Conservation (phyloP, 2,888 invertebrate species). For the Drosophila suboccidentalis region DNA sequence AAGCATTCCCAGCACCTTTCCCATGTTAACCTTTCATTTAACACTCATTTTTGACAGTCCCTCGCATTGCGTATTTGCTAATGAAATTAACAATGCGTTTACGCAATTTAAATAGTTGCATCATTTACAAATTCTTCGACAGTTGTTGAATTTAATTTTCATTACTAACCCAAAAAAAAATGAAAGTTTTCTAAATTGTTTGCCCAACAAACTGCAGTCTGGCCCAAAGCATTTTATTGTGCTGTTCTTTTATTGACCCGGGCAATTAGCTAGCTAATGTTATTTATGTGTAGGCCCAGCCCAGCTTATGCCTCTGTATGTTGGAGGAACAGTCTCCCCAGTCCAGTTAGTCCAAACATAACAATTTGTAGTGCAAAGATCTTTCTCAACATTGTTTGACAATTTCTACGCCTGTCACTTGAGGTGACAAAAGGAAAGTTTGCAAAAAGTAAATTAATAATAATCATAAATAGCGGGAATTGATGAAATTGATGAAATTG, state of each 20-base stretch:
- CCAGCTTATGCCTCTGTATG: conserved; percentile 1
- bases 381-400: conserved; percentile 16
- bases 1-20: background rate
- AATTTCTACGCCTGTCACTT: conserved; percentile 41
- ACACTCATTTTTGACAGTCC: conserved; percentile 25
- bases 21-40: conserved; percentile 16
- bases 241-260: conserved; percentile 45
- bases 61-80: conserved; percentile 33
- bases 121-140: conserved; percentile 57
- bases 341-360: conserved; percentile 36
- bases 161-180: conserved; percentile 13
- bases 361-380: conserved; percentile 10
- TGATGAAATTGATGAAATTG: conserved; percentile 27
- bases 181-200: conserved; percentile 67
- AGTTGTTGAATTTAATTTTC: conserved; percentile 21
- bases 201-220: conserved; percentile 39
- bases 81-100: conserved; percentile 45
- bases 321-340: conserved; percentile 16
- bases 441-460: conserved; percentile 51
- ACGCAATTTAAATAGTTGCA: conserved; percentile 53
- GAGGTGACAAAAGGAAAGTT: conserved; percentile 74
- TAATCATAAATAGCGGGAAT: conserved; percentile 36
- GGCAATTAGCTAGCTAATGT: conserved; percentile 64
- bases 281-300: conserved; percentile 50
- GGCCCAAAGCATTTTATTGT: conserved; percentile 23